These are phyloP conservation scores for Agrypnia vestita DNA, from an alignment of 1,140 invertebrate species.

Conservation along the genomic window DNA sequence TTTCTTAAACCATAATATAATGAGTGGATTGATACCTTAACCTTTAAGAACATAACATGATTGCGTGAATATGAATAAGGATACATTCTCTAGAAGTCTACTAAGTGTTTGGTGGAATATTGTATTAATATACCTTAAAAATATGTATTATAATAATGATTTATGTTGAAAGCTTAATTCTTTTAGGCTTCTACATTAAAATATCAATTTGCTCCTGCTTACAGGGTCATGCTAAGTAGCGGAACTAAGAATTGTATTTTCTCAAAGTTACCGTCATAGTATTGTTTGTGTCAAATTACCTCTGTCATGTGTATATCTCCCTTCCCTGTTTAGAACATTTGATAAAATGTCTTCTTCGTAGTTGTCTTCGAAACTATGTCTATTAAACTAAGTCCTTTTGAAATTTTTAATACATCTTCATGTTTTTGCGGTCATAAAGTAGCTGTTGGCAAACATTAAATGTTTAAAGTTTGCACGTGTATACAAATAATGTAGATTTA, in stretches of 20 bases:
- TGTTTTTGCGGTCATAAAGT: constrained; percentile 1
- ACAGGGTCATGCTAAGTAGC: not conserved
- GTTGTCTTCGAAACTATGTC: not conserved
- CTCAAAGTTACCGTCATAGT: not conserved
- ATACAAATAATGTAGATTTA: not conserved
- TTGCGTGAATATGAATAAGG: not conserved
- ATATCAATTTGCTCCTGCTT: constrained; percentile 3
- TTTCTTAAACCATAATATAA: too few species aligned
- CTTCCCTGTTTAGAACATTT: not conserved
- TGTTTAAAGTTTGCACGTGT: not conserved
- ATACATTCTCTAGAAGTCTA: not conserved
- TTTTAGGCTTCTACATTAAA: not conserved
- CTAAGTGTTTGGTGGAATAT: not conserved
- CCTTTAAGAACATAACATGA: not conserved
- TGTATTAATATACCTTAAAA: not conserved
- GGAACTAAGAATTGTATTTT: constrained; percentile 11
- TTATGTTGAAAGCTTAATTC: not conserved
- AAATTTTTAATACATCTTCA: constrained; percentile 3
- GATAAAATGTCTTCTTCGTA: not conserved
- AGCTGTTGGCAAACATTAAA: not conserved
- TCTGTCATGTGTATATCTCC: not conserved
- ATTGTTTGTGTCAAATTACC: not conserved
- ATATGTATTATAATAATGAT: not conserved
- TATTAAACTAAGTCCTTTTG: not conserved
- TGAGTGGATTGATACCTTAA: too few species aligned